These are phyloP conservation scores for Yponomeuta plumbellus DNA, from an alignment of 2,888 invertebrate species.

Conservation along the genomic window DNA sequence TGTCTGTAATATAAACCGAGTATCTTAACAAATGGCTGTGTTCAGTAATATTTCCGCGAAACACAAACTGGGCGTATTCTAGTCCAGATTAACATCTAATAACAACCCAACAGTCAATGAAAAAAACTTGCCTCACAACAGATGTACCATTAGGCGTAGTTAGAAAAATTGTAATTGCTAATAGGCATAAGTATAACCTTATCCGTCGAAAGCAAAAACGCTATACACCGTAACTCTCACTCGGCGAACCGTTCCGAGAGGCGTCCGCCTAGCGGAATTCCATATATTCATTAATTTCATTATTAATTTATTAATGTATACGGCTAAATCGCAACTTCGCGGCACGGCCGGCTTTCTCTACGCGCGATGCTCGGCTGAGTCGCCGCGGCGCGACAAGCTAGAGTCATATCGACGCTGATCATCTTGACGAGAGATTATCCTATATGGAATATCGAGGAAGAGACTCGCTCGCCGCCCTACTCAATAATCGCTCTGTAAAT, in stretches of 20 bases:
- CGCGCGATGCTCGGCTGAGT: conserved; percentile 9
- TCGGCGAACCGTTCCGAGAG: conserved; percentile 8
- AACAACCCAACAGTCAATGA: background rate
- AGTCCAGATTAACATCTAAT: background rate
- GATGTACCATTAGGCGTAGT: conserved; percentile 11
- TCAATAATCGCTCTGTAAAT: background rate
- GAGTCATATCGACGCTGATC: background rate
- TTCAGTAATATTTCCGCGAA: no score
- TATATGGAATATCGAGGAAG: background rate
- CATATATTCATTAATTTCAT: conserved; percentile 53
- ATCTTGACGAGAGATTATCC: conserved; percentile 1
- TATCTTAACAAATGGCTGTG: no score
- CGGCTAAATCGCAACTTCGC: conserved; percentile 26
- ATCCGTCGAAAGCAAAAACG: conserved; percentile 12
- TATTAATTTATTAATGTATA: conserved; percentile 76
- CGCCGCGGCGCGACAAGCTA: conserved; percentile 1
- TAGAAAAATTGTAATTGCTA: conserved; percentile 13
- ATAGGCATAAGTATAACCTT: conserved; percentile 13
- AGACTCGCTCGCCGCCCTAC: background rate
- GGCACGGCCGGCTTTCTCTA: conserved; percentile 9
- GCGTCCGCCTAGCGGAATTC: conserved; percentile 58
- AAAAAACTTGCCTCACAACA: background rate
- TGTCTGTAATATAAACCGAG: no score
- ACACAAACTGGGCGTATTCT: no score
- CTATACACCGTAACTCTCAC: conserved; percentile 6